Conservation (phyloP, 2,888 invertebrate species). For the Andrena fulva region DNA sequence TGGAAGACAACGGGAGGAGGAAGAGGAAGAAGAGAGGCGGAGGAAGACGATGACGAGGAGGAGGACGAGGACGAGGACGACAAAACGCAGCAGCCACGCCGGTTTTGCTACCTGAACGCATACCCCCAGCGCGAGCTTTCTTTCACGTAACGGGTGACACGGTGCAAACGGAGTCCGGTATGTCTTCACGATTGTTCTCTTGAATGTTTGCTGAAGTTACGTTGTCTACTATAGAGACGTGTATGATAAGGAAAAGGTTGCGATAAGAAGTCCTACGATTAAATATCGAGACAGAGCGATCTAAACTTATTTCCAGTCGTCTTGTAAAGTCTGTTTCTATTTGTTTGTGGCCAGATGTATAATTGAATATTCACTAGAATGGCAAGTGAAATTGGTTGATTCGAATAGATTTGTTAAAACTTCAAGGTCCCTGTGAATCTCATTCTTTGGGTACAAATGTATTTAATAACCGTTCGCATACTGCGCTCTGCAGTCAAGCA, state of each 20-base stretch:
- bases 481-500: neutral
- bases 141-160: conserved; percentile 54
- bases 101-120: conserved; percentile 73
- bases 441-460: neutral
- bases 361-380: too few relatives aligned
- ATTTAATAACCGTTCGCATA: conserved; percentile 3
- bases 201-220: neutral
- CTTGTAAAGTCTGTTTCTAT: neutral
- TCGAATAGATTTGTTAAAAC: neutral
- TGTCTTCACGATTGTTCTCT: neutral
- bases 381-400: neutral
- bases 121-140: conserved; percentile 60
- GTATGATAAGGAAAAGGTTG: too few relatives aligned
- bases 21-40: conserved; percentile 28
- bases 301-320: too few relatives aligned
- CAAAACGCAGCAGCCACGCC: conserved; percentile 71
- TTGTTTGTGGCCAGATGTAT: neutral
- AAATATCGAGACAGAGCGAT: too few relatives aligned
- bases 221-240: too few relatives aligned
- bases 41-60: conserved; percentile 56
- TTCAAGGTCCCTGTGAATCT: conserved; percentile 2
- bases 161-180: neutral
- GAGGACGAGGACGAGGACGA: conserved; percentile 64
- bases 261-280: too few relatives aligned
- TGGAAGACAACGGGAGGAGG: conserved; percentile 62